A percentile compares a stretch with the other conserved stretches of the same genome.
Evolutionary conservation across 2,113 vertebrate genomes (phyloP).

Genomic region (Lophochroa leadbeateri): DNA sequence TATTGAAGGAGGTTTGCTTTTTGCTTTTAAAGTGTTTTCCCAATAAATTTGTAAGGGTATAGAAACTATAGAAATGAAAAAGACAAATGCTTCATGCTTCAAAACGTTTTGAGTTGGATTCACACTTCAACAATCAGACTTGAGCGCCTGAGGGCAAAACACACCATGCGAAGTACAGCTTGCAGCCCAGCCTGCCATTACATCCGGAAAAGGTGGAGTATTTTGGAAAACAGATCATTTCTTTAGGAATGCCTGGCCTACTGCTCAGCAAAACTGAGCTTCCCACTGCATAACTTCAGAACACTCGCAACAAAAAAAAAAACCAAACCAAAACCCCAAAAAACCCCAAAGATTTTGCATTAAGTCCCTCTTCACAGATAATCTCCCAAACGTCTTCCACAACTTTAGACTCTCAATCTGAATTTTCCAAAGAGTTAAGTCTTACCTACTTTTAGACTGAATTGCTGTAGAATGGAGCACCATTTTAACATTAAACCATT

Average conservation of each 20-base stretch:
- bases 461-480: not conserved
- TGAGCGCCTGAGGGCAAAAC: not conserved
- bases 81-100: not conserved
- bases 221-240: not conserved
- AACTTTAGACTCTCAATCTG: not conserved
- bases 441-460: not conserved
- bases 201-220: not conserved
- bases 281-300: rapidly evolving
- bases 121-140: not conserved
- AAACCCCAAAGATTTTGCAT: not conserved
- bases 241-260: not conserved
- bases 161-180: not conserved
- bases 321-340: not conserved
- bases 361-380: not conserved
- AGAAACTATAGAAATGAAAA: not conserved
- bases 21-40: not conserved
- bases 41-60: not conserved
- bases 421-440: not conserved
- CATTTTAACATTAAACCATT: not conserved
- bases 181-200: not conserved
- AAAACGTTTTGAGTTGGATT: not conserved
- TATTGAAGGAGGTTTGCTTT: not conserved
- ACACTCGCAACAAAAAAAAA: not conserved
- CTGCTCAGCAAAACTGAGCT: not conserved
- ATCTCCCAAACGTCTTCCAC: not conserved